phyloP scores from a whole-genome alignment of 1,140 invertebrate genomes.

The Venturia canescens region DNA sequence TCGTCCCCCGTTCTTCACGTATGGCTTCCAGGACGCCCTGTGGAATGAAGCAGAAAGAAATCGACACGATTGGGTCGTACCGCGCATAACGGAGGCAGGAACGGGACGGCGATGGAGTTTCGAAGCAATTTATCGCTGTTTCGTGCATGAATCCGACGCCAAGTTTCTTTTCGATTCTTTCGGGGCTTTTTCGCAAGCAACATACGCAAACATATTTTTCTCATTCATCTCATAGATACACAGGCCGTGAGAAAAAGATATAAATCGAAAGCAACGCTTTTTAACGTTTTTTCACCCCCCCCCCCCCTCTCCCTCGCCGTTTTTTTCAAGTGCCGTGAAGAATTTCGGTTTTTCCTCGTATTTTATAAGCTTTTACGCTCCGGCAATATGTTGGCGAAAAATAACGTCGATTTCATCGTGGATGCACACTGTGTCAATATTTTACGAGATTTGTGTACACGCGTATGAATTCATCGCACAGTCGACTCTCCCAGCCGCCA shows the following conservation, averaged over 20 bases:
- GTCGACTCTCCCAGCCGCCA: background rate
- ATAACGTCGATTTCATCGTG: conserved; percentile 9
- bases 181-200: background rate
- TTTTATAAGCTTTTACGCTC: background rate
- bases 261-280: background rate
- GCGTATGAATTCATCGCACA: background rate
- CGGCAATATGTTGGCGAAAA: background rate
- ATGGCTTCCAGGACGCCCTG: no score
- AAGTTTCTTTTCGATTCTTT: conserved; percentile 23
- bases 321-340: background rate
- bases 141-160: conserved; percentile 12
- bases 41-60: conserved; percentile 41
- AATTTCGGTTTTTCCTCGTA: background rate
- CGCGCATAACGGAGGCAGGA: background rate
- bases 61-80: background rate
- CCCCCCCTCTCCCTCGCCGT: no score
- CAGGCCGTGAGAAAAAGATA: background rate
- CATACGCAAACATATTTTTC: background rate
- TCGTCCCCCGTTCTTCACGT: no score
- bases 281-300: conserved; percentile 3
- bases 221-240: background rate
- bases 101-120: conserved; percentile 30
- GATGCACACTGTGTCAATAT: conserved; percentile 11
- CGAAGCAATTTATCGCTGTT: conserved; percentile 42
- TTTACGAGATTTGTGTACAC: background rate